These are phyloP conservation scores for Bradypodion pumilum DNA, from an alignment of 2,797 vertebrate genomes.

Conservation along the genomic window DNA sequence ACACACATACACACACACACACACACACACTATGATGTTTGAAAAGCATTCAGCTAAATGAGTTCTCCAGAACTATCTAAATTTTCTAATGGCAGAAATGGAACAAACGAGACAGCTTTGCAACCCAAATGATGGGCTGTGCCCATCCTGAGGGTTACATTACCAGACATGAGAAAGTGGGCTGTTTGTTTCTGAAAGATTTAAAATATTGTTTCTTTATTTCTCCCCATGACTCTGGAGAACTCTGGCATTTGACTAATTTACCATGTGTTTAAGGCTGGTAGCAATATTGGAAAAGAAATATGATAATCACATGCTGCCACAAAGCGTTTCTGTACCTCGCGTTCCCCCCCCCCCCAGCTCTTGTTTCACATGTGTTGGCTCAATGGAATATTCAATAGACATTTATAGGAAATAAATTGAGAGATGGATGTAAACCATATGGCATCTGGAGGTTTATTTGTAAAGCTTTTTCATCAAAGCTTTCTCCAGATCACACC, in stretches of 20 bases:
- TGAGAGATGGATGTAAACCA: constrained; percentile 99
- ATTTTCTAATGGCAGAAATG: constrained; percentile 69
- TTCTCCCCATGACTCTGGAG: constrained; percentile 70
- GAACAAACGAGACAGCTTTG: constrained; percentile 50
- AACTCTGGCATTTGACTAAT: constrained; percentile 79
- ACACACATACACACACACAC: too few relatives aligned
- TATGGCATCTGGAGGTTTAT: constrained; percentile 97
- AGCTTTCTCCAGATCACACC: constrained; percentile 96
- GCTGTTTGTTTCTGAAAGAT: constrained; percentile 75
- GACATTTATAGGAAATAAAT: constrained; percentile 99
- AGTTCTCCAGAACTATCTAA: constrained; percentile 50
- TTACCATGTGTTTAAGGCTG: constrained; percentile 77
- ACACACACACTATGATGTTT: constrained; percentile 27
- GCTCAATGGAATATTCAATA: constrained; percentile 92
- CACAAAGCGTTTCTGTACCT: constrained; percentile 86
- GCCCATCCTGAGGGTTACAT: constrained; percentile 46
- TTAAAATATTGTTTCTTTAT: constrained; percentile 76
- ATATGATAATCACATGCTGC: constrained; percentile 90
- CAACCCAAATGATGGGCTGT: constrained; percentile 40
- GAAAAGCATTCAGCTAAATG: constrained; percentile 44
- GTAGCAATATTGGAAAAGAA: constrained; percentile 82
- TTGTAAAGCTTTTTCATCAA: constrained; percentile 98
- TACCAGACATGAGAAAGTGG: constrained; percentile 55
- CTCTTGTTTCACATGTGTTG: constrained; percentile 91
- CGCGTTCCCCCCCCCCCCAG: constrained; percentile 87